Evolutionary conservation across 2,797 vertebrate species (phyloP), one percentile per base, ranked within the genome.

Genomic region (Poecilia picta): DNA sequence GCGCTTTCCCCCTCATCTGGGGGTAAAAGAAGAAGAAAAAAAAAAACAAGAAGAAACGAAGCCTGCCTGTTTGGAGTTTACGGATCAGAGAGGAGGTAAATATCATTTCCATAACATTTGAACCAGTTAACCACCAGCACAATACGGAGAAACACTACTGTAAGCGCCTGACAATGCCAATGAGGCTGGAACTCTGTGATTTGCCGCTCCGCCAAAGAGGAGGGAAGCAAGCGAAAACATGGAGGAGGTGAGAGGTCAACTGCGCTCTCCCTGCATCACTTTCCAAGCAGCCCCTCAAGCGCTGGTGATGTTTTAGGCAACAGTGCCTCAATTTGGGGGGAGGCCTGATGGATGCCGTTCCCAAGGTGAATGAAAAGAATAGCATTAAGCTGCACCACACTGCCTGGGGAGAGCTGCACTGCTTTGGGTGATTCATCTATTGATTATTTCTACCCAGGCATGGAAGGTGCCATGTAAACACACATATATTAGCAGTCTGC

Each of bases 401-500:
- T 82, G 92, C 90, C 94, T 83, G 92, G 85, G 86, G 91, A 94
- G 87, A 75, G 81, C 81, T 91, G 84, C 92, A 94, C 85, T 53
- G 97, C 97, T 98, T 94, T 97, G 96, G 97, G 97, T 97, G 97
- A 97, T 98, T 97, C 97, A 98, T 97, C 96, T 97, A 98, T 98
- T 96, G 97, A 96, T 96, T 97, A 96, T 97, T 97, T 97, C 95
- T 95, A 95, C 66, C 89, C 88, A 83, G 88, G 91, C 92, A 89
- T 87, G 79, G 87, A 88, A 53, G 90, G 90, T 93, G 93, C 87
- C 93, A 93, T 94, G 93, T 93, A 94, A 94, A 93, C 93, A 94
- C 93, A 94, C 92, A 94, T 93, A 91, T 90, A 93, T 94, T 92
- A 93, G 90, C 13, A 39, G 82, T 83, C 82, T 85, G 74, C 89